Evolutionary conservation across 2,797 vertebrate genomes (phyloP).

Genomic region (Zenarchopterus dispar): DNA sequence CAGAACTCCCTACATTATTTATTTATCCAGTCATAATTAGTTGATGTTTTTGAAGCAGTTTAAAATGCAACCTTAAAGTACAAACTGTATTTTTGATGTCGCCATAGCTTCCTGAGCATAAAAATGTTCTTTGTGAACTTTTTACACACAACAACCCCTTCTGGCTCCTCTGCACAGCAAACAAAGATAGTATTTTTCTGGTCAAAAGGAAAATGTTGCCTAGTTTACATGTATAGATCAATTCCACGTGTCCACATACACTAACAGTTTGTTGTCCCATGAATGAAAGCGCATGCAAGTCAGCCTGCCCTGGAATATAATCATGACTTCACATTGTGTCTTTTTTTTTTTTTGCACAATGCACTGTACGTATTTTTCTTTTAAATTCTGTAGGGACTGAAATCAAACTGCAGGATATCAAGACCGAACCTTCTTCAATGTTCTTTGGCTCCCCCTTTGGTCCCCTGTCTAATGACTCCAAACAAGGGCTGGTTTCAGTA

Average conservation of each 20-base stretch:
- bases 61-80: background rate
- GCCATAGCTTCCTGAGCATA: background rate
- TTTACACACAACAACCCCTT: too few relatives aligned
- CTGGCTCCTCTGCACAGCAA: too few relatives aligned
- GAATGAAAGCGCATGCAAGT: too few relatives aligned
- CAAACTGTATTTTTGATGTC: background rate
- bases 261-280: too few relatives aligned
- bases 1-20: slow-evolving; percentile 1
- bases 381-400: slow-evolving; percentile 84
- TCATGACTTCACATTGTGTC: too few relatives aligned
- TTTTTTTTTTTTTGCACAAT: too few relatives aligned
- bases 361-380: background rate
- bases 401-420: slow-evolving; percentile 89
- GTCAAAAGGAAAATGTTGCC: too few relatives aligned
- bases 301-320: background rate
- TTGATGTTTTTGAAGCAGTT: slow-evolving; percentile 2
- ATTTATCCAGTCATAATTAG: slow-evolving; percentile 9
- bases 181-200: too few relatives aligned
- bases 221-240: too few relatives aligned
- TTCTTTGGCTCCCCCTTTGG: slow-evolving; percentile 90
- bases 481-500: slow-evolving; percentile 95
- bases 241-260: too few relatives aligned
- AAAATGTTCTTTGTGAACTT: background rate
- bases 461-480: slow-evolving; percentile 86
- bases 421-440: slow-evolving; percentile 87